These are phyloP conservation scores for Drosophila littoralis DNA, from an alignment of 1,140 invertebrate genomes.

Conservation along the genomic window DNA sequence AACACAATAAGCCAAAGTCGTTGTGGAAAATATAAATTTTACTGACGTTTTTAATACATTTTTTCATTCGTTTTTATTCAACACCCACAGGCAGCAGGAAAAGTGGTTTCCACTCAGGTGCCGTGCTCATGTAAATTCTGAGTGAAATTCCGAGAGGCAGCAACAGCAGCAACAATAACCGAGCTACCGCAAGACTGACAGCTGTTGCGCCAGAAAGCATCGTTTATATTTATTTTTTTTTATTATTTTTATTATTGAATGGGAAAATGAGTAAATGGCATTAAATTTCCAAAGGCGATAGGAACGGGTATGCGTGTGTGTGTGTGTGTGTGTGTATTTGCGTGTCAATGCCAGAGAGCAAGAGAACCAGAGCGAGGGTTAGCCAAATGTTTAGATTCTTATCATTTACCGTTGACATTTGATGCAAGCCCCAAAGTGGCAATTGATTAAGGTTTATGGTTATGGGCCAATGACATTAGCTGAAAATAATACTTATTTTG, in stretches of 20 bases:
- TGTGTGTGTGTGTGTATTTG: too few species aligned
- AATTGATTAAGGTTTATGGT: constrained; percentile 10
- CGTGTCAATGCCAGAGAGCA: too few species aligned
- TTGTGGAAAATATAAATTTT: constrained; percentile 38
- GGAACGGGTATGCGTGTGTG: neutral
- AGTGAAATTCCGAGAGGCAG: neutral
- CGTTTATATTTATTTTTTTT: constrained; percentile 29
- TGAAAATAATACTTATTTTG: neutral
- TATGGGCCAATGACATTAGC: constrained; percentile 18
- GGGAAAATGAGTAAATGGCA: constrained; percentile 36
- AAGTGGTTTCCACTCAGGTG: constrained; percentile 35
- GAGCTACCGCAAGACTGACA: constrained; percentile 60
- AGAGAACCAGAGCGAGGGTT: constrained; percentile 1
- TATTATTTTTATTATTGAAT: constrained; percentile 31
- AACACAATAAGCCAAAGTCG: constrained; percentile 36
- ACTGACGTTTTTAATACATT: constrained; percentile 43
- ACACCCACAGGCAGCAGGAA: constrained; percentile 13
- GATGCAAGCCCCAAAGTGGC: neutral
- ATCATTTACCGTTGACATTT: constrained; percentile 17
- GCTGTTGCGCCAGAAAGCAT: constrained; percentile 52
- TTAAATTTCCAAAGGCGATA: constrained; percentile 35
- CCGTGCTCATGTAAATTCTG: constrained; percentile 38
- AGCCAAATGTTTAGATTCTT: constrained; percentile 21
- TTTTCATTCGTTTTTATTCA: neutral
- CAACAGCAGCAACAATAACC: constrained; percentile 36